Evolutionary conservation across 2,888 invertebrate genomes (phyloP).

Genomic region (Agrochola lychnidis): DNA sequence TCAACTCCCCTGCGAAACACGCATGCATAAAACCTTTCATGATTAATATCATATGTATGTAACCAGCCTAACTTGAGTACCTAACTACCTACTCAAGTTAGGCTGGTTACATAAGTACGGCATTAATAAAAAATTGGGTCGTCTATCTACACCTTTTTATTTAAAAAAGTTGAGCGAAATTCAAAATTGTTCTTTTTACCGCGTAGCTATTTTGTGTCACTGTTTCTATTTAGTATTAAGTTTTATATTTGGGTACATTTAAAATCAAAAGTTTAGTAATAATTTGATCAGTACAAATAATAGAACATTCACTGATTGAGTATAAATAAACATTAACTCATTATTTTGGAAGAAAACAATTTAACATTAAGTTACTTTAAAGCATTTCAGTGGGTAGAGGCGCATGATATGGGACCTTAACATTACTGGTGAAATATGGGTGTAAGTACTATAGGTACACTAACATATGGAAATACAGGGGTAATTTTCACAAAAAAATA

Average conservation of each 20-base stretch:
- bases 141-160: conserved; percentile 12
- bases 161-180: conserved; percentile 7
- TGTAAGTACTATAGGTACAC: neutral
- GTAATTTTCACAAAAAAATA: neutral
- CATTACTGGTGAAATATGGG: neutral
- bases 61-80: conserved; percentile 1
- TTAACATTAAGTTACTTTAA: neutral
- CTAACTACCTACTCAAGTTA: no score
- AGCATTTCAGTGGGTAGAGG: neutral
- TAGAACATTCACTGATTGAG: neutral
- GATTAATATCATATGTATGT: conserved; percentile 35
- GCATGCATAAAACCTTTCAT: conserved; percentile 51
- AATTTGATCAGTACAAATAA: neutral
- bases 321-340: neutral
- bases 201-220: no score
- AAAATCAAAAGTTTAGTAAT: neutral
- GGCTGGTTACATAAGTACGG: no score
- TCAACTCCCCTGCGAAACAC: conserved; percentile 30
- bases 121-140: no score
- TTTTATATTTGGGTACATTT: neutral
- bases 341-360: neutral
- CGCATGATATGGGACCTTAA: neutral
- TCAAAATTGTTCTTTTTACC: neutral
- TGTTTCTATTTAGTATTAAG: neutral
- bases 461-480: neutral